A percentile compares a stretch with the other conserved stretches of the same genome.
Evolutionary conservation across 2,113 vertebrate genomes (phyloP).

Genomic region (Nothoprocta pentlandii): DNA sequence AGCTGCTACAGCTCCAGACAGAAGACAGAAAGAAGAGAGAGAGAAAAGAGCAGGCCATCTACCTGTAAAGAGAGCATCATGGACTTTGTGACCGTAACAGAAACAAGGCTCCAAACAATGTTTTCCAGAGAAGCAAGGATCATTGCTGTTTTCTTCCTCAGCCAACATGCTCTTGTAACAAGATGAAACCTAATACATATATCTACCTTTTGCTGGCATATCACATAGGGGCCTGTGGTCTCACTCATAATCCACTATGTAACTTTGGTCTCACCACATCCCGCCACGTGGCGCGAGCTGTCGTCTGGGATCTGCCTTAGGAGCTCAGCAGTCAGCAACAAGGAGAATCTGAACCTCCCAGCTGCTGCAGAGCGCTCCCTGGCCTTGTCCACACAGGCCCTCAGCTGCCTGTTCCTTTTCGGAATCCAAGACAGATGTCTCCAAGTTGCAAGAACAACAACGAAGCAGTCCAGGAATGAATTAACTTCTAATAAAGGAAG

Average conservation of each 20-base stretch:
- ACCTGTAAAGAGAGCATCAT: not conserved
- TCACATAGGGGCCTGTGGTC: fast-evolving
- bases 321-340: not conserved
- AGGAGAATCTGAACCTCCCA: not conserved
- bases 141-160: not conserved
- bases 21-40: not conserved
- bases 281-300: not conserved
- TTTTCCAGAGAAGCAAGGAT: not conserved
- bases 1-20: not conserved
- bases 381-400: not conserved
- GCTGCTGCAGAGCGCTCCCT: not conserved
- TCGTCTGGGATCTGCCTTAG: not conserved
- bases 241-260: not conserved
- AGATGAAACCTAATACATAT: not conserved
- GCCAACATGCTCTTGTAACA: not conserved
- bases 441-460: not conserved
- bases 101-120: not conserved
- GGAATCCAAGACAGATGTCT: not conserved
- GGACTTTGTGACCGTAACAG: not conserved
- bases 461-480: not conserved
- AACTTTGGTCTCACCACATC: not conserved
- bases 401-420: conserved; percentile 1
- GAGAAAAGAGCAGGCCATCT: not conserved
- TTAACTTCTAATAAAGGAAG: not conserved
- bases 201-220: not conserved